These are phyloP conservation scores for Bombylius major DNA, from an alignment of 2,888 invertebrate species.

Conservation along the genomic window DNA sequence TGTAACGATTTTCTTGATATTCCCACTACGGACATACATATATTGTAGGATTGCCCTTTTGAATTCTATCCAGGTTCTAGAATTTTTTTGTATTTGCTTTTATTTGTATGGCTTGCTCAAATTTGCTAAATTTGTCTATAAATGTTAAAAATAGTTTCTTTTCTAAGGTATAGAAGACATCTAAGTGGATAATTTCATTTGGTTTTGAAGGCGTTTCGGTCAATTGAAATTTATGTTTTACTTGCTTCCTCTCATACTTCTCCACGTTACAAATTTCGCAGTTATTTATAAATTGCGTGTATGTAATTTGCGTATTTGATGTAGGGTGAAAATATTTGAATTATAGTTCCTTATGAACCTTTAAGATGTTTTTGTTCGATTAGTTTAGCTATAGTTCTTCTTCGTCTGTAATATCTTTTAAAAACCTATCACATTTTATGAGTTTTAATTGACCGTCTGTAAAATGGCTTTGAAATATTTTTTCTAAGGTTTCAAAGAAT, in stretches of 20 bases:
- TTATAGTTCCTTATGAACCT: neutral
- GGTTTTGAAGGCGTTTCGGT: constrained; percentile 2
- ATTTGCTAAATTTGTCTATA: constrained; percentile 7
- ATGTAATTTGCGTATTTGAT: neutral
- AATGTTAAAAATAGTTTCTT: constrained; percentile 1
- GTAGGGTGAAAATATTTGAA: neutral
- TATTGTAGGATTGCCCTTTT: constrained; percentile 1
- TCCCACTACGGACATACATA: neutral
- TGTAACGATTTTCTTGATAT: neutral
- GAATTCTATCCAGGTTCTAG: constrained; percentile 5
- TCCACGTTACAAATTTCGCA: neutral
- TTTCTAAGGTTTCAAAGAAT: neutral
- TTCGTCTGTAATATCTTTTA: neutral
- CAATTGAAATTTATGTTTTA: neutral
- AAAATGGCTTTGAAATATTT: neutral
- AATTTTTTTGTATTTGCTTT: too few relatives aligned
- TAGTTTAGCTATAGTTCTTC: neutral
- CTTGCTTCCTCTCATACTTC: neutral
- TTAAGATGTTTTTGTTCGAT: neutral
- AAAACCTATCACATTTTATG: neutral
- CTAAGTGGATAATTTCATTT: constrained; percentile 5
- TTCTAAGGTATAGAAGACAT: neutral
- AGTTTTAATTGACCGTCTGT: neutral
- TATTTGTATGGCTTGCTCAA: constrained; percentile 2
- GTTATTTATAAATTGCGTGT: neutral